phyloP scores from a whole-genome alignment of 2,797 vertebrate genomes.

The Thalassophryne amazonica region DNA sequence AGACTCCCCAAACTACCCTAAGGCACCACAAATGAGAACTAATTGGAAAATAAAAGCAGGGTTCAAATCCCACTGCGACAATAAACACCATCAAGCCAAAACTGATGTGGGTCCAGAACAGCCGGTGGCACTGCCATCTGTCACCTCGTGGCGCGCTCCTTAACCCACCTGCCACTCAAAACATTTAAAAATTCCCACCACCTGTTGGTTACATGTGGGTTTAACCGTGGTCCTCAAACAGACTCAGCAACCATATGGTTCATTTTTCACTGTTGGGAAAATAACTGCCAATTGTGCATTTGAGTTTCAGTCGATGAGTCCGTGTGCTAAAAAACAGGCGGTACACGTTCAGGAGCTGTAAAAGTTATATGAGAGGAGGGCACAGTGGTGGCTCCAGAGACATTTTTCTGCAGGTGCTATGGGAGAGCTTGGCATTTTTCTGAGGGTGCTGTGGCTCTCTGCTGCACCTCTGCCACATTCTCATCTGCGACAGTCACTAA shows the following conservation, averaged over 20 bases:
- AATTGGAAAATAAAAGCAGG: slow-evolving; percentile 44
- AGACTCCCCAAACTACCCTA: neutral
- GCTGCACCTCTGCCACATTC: too few species aligned
- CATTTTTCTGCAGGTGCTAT: too few species aligned
- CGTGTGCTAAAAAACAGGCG: neutral
- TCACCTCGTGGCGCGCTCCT: slow-evolving; percentile 30
- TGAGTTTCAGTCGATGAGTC: neutral
- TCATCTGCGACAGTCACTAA: too few species aligned
- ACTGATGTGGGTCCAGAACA: slow-evolving; percentile 10
- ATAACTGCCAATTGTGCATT: slow-evolving; percentile 18
- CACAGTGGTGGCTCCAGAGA: too few species aligned
- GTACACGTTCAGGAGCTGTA: neutral
- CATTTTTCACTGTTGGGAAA: slow-evolving; percentile 24
- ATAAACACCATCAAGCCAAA: slow-evolving; percentile 23
- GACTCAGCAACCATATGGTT: slow-evolving; percentile 21
- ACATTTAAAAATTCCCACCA: slow-evolving; percentile 1
- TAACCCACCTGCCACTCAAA: slow-evolving; percentile 48
- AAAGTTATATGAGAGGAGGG: too few species aligned
- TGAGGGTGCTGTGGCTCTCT: too few species aligned
- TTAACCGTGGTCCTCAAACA: neutral
- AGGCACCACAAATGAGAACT: slow-evolving; percentile 17
- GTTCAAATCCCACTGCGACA: slow-evolving; percentile 24
- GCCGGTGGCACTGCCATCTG: slow-evolving; percentile 25
- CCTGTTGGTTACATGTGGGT: slow-evolving; percentile 26
- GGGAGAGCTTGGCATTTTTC: too few species aligned